Percentiles rank a stretch among this genome's conserved stretches.
Evolutionary conservation across 2,888 invertebrate genomes (phyloP).

Genomic region (Operophtera brumata): DNA sequence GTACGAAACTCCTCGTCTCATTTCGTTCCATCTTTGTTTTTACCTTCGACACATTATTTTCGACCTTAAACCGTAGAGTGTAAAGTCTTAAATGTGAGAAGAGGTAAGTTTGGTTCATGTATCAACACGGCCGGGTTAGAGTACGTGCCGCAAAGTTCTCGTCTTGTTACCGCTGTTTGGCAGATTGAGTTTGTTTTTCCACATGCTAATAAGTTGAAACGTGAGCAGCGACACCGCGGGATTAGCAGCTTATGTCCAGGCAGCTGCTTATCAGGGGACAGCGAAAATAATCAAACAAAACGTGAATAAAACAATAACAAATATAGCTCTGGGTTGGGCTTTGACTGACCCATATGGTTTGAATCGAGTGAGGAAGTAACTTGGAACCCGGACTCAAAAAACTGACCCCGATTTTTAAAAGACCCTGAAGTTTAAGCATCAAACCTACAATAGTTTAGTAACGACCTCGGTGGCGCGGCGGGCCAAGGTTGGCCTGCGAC

Average conservation of each 20-base stretch:
- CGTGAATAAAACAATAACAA: not conserved
- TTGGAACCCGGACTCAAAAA: too few relatives aligned
- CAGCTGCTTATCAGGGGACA: slow-evolving; percentile 36
- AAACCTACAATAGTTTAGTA: too few relatives aligned
- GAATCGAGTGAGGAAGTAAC: too few relatives aligned
- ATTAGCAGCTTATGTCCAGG: slow-evolving; percentile 49
- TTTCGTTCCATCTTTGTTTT: slow-evolving; percentile 37
- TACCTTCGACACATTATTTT: slow-evolving; percentile 19
- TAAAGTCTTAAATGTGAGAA: slow-evolving; percentile 31
- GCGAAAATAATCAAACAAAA: not conserved
- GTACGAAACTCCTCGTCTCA: slow-evolving; percentile 47
- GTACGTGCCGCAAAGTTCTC: slow-evolving; percentile 66
- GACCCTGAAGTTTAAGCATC: too few relatives aligned
- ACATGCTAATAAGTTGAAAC: slow-evolving; percentile 67
- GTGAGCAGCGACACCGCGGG: slow-evolving; percentile 50
- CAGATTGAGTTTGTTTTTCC: slow-evolving; percentile 74
- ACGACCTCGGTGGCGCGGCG: too few relatives aligned
- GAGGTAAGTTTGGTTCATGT: slow-evolving; percentile 37
- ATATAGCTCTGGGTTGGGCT: not conserved
- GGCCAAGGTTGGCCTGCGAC: too few relatives aligned
- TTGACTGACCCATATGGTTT: too few relatives aligned
- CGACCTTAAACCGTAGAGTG: slow-evolving; percentile 29
- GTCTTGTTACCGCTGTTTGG: slow-evolving; percentile 68
- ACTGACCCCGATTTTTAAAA: too few relatives aligned
- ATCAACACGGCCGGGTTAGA: slow-evolving; percentile 47